These are phyloP conservation scores for Drosophila vallismaia DNA, from an alignment of 2,888 invertebrate genomes.

Conservation along the genomic window DNA sequence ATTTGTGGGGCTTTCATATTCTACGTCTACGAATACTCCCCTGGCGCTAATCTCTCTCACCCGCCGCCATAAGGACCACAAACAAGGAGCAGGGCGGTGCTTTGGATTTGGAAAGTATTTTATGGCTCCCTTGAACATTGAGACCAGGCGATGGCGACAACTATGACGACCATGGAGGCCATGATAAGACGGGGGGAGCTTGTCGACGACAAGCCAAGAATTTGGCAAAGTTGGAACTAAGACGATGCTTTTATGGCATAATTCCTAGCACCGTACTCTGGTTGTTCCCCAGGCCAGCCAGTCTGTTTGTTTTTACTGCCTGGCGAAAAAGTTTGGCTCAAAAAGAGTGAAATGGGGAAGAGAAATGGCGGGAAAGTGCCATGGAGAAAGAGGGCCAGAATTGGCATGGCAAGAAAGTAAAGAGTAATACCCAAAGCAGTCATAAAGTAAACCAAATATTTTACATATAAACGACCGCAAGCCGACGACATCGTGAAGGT, in stretches of 20 bases:
- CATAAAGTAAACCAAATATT: constrained; percentile 77
- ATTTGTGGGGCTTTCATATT: constrained; percentile 51
- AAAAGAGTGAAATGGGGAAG: not conserved
- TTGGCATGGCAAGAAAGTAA: constrained; percentile 75
- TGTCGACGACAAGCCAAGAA: constrained; percentile 55
- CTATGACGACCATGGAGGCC: constrained; percentile 19
- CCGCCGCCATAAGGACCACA: constrained; percentile 16
- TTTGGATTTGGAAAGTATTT: constrained; percentile 54
- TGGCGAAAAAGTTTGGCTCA: constrained; percentile 48
- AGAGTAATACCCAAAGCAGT: constrained; percentile 78
- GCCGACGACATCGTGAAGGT: constrained; percentile 55
- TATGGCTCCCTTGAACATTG: constrained; percentile 75
- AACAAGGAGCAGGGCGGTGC: constrained; percentile 28
- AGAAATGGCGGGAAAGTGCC: constrained; percentile 3
- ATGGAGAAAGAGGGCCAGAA: constrained; percentile 39
- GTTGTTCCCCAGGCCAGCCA: constrained; percentile 16
- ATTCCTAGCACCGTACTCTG: constrained; percentile 58
- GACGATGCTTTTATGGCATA: constrained; percentile 76
- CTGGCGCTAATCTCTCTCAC: constrained; percentile 39
- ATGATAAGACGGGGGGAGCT: constrained; percentile 20
- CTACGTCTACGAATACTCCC: constrained; percentile 33
- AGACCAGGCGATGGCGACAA: constrained; percentile 54
- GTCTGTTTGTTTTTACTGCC: constrained; percentile 60
- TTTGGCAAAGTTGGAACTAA: constrained; percentile 46
- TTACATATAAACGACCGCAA: constrained; percentile 77